Evolutionary conservation across 2,888 invertebrate genomes (phyloP).

Genomic region (Polydrusus cervinus): DNA sequence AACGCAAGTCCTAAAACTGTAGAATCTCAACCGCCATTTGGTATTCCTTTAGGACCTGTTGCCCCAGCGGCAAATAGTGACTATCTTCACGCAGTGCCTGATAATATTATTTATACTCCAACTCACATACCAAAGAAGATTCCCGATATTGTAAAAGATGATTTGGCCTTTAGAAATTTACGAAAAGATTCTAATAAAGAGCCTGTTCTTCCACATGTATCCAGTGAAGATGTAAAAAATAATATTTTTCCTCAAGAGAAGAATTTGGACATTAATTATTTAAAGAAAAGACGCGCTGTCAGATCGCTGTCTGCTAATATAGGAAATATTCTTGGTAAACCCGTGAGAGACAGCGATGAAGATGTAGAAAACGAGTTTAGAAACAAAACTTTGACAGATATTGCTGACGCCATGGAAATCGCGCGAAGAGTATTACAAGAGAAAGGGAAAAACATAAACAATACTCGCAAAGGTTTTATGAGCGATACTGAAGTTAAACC

Average conservation of each 20-base stretch:
- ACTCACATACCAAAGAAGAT: constrained; percentile 79
- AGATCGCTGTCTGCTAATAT: constrained; percentile 90
- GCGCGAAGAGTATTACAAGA: constrained; percentile 70
- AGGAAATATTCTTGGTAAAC: constrained; percentile 82
- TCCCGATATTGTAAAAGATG: constrained; percentile 90
- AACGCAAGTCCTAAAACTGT: constrained; percentile 82
- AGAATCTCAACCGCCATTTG: constrained; percentile 92
- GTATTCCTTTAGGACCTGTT: constrained; percentile 90
- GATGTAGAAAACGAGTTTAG: constrained; percentile 61
- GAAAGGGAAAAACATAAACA: constrained; percentile 67
- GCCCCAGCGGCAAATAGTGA: constrained; percentile 87
- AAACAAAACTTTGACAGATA: constrained; percentile 68
- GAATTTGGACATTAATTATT: constrained; percentile 68
- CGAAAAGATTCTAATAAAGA: constrained; percentile 83
- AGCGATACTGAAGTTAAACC: constrained; percentile 68
- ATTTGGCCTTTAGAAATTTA: constrained; percentile 88
- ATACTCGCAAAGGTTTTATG: constrained; percentile 67
- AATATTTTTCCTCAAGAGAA: constrained; percentile 26
- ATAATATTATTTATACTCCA: constrained; percentile 74
- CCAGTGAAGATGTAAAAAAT: constrained; percentile 71
- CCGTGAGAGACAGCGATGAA: constrained; percentile 62
- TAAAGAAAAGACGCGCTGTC: constrained; percentile 86
- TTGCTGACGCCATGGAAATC: constrained; percentile 71
- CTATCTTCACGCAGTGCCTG: constrained; percentile 86
- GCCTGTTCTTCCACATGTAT: constrained; percentile 71